phyloP scores from a whole-genome alignment of 2,888 invertebrate genomes.

The Habrosyne pyritoides region DNA sequence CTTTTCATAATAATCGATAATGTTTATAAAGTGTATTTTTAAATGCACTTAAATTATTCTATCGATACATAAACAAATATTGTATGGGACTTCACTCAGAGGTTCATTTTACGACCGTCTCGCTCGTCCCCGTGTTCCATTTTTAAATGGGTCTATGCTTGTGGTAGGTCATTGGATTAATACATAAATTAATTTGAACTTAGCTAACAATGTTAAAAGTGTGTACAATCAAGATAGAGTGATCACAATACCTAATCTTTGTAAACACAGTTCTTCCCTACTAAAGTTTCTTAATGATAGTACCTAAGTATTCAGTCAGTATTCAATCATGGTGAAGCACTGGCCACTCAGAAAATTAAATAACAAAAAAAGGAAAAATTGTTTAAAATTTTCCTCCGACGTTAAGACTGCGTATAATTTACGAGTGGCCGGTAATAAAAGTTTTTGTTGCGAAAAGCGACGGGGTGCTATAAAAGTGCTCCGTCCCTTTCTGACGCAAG shows the following conservation, averaged over 20 bases:
- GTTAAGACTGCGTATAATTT: conserved; percentile 74
- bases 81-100: conserved; percentile 52
- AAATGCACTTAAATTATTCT: background rate
- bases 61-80: conserved; percentile 30
- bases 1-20: too few relatives aligned
- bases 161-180: conserved; percentile 74
- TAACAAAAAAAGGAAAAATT: conserved; percentile 13
- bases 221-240: background rate
- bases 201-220: conserved; percentile 13
- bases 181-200: conserved; percentile 27
- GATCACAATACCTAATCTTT: background rate
- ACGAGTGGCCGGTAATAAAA: conserved; percentile 78
- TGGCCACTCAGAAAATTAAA: conserved; percentile 11
- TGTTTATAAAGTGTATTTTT: too few relatives aligned
- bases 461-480: conserved; percentile 64
- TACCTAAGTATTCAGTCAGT: background rate
- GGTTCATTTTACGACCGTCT: conserved; percentile 75
- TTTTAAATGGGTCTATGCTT: conserved; percentile 74
- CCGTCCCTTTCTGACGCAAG: conserved; percentile 63
- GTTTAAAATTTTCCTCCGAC: conserved; percentile 48
- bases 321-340: conserved; percentile 8
- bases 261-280: background rate
- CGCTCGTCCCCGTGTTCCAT: conserved; percentile 74
- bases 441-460: conserved; percentile 79
- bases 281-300: background rate